Conservation (phyloP, 2,113 vertebrate species). For the Callaeas wilsoni region DNA sequence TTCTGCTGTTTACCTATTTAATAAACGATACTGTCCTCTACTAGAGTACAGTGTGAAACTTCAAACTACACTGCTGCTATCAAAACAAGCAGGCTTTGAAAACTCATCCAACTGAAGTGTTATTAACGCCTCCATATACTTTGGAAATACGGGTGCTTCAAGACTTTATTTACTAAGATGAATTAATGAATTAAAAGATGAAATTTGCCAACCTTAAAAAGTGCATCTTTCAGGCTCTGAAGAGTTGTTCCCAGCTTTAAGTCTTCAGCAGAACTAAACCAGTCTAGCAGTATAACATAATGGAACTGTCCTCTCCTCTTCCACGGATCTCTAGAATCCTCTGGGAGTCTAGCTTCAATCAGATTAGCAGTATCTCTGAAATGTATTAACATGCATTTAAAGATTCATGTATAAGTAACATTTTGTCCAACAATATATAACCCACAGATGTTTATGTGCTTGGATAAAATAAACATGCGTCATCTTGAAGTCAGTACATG, state of each 20-base stretch:
- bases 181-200: not conserved
- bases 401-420: not conserved
- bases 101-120: not conserved
- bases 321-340: conserved; percentile 84
- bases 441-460: not conserved
- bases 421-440: not conserved
- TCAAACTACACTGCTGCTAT: not conserved
- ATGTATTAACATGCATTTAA: conserved; percentile 23
- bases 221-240: conserved; percentile 95
- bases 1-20: not conserved
- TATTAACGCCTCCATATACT: not conserved
- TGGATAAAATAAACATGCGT: not conserved
- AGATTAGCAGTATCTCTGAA: conserved; percentile 87
- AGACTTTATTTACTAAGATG: not conserved
- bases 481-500: not conserved
- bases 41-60: not conserved
- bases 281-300: conserved; percentile 91
- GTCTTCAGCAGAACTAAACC: conserved; percentile 89
- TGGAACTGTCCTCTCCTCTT: conserved; percentile 81
- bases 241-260: conserved; percentile 86
- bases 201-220: conserved; percentile 84
- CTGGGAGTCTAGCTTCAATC: conserved; percentile 89
- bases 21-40: not conserved
- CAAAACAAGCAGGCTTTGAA: not conserved
- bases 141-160: not conserved